phyloP scores from a whole-genome alignment of 37 sponge, comb jelly and placozoan genomes.

The Beroe forskalii region DNA sequence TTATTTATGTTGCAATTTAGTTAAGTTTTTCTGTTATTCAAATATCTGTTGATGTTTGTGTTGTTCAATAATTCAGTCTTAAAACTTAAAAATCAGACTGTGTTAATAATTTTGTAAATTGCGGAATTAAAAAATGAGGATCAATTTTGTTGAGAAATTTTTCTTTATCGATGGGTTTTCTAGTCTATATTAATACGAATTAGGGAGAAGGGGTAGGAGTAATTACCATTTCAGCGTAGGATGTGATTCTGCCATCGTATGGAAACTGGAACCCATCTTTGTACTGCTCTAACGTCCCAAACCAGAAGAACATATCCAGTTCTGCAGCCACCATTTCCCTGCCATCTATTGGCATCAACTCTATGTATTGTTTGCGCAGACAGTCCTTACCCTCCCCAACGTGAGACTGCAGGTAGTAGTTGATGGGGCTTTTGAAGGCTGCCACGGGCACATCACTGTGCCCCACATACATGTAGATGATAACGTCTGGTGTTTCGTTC shows the following conservation, averaged over 20 bases:
- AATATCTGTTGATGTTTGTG: too few species aligned
- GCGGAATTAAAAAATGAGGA: background rate
- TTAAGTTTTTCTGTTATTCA: too few species aligned
- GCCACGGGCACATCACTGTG: background rate
- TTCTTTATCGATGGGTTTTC: too few species aligned
- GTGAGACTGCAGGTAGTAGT: background rate
- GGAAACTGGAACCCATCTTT: background rate
- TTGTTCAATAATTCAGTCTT: too few species aligned
- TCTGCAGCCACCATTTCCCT: background rate
- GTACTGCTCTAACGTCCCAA: background rate
- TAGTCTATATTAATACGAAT: too few species aligned
- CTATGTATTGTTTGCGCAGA: background rate
- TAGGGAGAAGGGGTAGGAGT: too few species aligned
- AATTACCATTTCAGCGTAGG: constrained; percentile 15
- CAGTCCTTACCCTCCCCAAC: background rate
- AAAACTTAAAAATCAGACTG: background rate
- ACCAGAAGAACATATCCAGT: background rate
- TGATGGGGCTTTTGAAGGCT: background rate
- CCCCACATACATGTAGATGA: background rate
- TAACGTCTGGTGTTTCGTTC: background rate
- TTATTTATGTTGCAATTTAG: too few species aligned
- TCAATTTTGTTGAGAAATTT: too few species aligned
- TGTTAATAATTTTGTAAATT: background rate
- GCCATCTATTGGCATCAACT: background rate
- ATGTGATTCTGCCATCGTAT: background rate